Base-by-base conservation (phyloP, 2,113 vertebrate genomes). In the Myotis davidii region DNA sequence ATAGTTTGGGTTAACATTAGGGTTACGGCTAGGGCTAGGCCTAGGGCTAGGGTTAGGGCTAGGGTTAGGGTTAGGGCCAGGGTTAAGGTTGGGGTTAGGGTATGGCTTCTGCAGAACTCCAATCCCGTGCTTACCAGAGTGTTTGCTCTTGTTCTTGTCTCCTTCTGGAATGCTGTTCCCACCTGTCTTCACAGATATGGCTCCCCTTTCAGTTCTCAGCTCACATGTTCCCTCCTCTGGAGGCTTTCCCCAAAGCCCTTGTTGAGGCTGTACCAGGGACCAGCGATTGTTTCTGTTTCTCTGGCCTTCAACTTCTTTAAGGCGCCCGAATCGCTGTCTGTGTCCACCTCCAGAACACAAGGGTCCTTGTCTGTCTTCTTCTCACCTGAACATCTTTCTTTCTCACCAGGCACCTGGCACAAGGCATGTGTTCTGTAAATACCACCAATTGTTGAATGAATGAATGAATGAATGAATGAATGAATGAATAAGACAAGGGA, bases 61-160 rank as follows among this genome's bases (percentile, higher is more conserved):
- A 56, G 6, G 18, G 16, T 54, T 54, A 54, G 45, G 45, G 45
- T 45, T 45, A 45, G 45, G 45, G 45, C 45, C 10, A 45, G 45
- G 45, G 45, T 45, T 45, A 20, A 16, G 54, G 18, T 56, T 21
- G 17, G 17, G 54, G 20, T 56, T 21, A 56, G 20, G 54, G 54
- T 17, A 61, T 11, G 59, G 23, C 11, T 61, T 29, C 45, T 61
- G 50, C 16, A 14, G 11, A 20, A 12, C 12, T 32, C 32, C 1
- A 0, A 34, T 50, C 34, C 27, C 23, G 3, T 42, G 10, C 20
- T 81, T 23, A 14, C 34, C 6, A 20, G 0, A 27, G 45, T 4
- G 14, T 25, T 34, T 1, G 9, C 5, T 3, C 14, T 34, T 61
- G 37, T 23, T 42, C 9, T 20, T 27, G 18, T 69, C 16, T 25